phyloP scores from a whole-genome alignment of 37 sponge, comb jelly and placozoan species.

The Haliclona indistincta region DNA sequence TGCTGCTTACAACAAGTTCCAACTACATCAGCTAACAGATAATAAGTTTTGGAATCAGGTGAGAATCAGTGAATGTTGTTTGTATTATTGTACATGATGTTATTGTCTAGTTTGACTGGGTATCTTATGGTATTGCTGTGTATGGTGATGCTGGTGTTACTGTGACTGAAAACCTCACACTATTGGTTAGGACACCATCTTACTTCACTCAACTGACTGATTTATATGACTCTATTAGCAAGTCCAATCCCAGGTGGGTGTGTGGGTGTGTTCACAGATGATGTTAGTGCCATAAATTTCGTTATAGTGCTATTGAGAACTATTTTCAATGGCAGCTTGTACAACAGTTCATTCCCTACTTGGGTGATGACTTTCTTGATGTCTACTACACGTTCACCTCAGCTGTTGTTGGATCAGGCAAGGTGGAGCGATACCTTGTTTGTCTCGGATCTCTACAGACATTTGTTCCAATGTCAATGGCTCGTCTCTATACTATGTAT shows the following conservation, averaged over 20 bases:
- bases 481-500: conserved; percentile 30
- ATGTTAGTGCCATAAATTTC: not conserved
- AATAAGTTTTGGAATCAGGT: conserved; percentile 12
- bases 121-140: not conserved
- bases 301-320: conserved; percentile 39
- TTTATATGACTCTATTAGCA: not conserved
- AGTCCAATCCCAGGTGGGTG: not conserved
- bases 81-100: not conserved
- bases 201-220: conserved; percentile 44
- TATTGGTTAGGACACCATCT: conserved; percentile 50
- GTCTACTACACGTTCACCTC: conserved; percentile 16
- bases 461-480: conserved; percentile 51
- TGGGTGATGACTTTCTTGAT: conserved; percentile 31
- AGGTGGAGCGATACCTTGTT: conserved; percentile 6
- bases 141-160: conserved; percentile 9
- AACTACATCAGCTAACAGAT: conserved; percentile 11
- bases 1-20: conserved; percentile 42
- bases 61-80: not conserved
- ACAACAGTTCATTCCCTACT: conserved; percentile 10
- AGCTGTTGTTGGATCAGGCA: conserved; percentile 19
- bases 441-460: conserved; percentile 41
- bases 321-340: conserved; percentile 67
- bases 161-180: not conserved
- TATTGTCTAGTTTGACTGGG: conserved; percentile 45
- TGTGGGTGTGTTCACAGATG: not conserved